Evolutionary conservation across 92 coral and sea anemone genomes (phyloP).

Genomic region (Isaurus tuberculatus): DNA sequence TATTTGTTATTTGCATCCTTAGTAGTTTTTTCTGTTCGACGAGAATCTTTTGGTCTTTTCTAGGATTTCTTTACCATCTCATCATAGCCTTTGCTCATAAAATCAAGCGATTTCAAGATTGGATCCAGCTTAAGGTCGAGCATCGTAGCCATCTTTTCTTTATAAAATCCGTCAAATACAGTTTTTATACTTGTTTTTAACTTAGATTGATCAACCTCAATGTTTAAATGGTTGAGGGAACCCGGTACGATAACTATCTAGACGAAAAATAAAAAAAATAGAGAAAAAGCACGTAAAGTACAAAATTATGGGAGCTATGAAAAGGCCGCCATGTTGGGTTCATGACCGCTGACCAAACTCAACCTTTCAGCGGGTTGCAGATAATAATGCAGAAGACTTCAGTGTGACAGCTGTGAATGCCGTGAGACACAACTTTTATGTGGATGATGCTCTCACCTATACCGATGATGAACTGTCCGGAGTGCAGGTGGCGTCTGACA

Average conservation of each 20-base stretch:
- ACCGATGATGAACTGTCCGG: constrained; percentile 41
- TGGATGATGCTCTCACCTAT: constrained; percentile 62
- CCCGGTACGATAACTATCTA: too few relatives aligned
- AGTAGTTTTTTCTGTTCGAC: constrained; percentile 16
- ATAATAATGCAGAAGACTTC: constrained; percentile 60
- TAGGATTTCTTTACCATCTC: neutral
- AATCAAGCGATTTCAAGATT: constrained; percentile 2
- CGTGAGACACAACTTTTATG: constrained; percentile 60
- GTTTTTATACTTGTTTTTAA: constrained; percentile 21
- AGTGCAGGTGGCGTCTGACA: constrained; percentile 45
- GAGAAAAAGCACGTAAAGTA: too few relatives aligned
- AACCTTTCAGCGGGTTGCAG: constrained; percentile 52
- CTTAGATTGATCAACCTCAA: constrained; percentile 31
- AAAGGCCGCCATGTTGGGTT: too few relatives aligned
- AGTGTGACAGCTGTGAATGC: constrained; percentile 46
- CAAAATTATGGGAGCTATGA: too few relatives aligned
- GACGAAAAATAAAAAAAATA: too few relatives aligned
- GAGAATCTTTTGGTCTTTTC: constrained; percentile 31
- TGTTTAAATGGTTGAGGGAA: neutral
- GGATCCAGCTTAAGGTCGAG: constrained; percentile 42
- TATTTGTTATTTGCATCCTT: constrained; percentile 1
- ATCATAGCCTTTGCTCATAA: constrained; percentile 10
- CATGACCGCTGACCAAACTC: constrained; percentile 48
- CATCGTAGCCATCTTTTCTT: constrained; percentile 21
- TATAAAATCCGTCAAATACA: constrained; percentile 26